These are phyloP conservation scores for Sympetrum striolatum DNA, from an alignment of 2,888 invertebrate genomes.

Conservation along the genomic window DNA sequence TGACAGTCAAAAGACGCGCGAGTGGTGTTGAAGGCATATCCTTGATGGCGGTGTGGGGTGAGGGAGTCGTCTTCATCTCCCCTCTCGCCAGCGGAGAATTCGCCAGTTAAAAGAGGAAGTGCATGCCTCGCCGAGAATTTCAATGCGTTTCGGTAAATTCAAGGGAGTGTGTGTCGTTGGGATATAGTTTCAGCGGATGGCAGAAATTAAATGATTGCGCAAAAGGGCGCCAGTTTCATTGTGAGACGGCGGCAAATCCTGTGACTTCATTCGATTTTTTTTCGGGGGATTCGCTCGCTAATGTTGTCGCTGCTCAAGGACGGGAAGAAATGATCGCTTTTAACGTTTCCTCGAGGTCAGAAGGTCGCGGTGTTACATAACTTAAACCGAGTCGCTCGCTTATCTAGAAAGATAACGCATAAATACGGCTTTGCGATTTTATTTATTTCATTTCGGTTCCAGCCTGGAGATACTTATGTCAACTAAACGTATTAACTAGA, in stretches of 20 bases:
- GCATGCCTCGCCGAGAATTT: conserved; percentile 8
- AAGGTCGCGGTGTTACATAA: too few relatives aligned
- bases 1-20: conserved; percentile 10
- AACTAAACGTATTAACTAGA: too few relatives aligned
- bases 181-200: not conserved
- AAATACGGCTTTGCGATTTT: too few relatives aligned
- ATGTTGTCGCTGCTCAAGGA: too few relatives aligned
- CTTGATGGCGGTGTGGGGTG: not conserved
- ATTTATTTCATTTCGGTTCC: too few relatives aligned
- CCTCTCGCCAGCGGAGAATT: not conserved
- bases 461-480: too few relatives aligned
- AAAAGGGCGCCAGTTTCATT: not conserved
- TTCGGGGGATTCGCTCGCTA: too few relatives aligned
- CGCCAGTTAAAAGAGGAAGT: conserved; percentile 28
- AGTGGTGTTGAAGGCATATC: not conserved
- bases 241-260: not conserved
- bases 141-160: conserved; percentile 26
- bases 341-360: too few relatives aligned
- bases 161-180: not conserved
- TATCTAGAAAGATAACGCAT: too few relatives aligned
- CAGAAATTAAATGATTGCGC: not conserved
- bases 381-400: too few relatives aligned
- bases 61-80: not conserved
- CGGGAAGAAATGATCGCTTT: too few relatives aligned
- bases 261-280: not conserved